Evolutionary conservation across 2,113 vertebrate species (phyloP).

Genomic region (Hypocryptadius cinnamomeus): DNA sequence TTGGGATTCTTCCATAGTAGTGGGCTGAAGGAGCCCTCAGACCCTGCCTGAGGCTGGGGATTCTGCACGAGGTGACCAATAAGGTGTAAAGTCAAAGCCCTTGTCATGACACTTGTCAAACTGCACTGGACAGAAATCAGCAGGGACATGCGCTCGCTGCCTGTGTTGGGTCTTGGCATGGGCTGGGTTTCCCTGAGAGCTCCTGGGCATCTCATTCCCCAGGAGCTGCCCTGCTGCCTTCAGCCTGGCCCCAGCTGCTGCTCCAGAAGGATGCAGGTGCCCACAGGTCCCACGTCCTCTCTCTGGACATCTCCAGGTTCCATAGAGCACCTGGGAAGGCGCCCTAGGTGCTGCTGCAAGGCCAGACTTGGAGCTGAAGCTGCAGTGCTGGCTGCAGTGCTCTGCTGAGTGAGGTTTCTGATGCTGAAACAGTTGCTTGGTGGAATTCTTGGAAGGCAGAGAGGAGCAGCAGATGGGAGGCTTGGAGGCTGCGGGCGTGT

Average conservation of each 20-base stretch:
- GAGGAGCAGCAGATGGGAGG: slow-evolving; percentile 26
- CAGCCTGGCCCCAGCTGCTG: background rate
- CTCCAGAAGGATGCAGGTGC: background rate
- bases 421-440: background rate
- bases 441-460: slow-evolving; percentile 15
- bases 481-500: background rate
- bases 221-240: background rate
- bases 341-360: background rate
- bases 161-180: background rate
- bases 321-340: background rate
- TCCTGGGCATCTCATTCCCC: background rate
- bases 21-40: background rate
- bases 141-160: rapidly evolving
- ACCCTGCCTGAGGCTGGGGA: background rate
- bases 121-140: background rate
- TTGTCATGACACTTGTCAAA: background rate
- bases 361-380: background rate
- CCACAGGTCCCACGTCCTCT: rapidly evolving
- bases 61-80: background rate
- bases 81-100: background rate
- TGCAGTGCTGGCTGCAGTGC: background rate
- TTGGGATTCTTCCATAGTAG: background rate
- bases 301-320: background rate
- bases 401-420: background rate
- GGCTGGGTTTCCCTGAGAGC: background rate